Evolutionary conservation across 2,797 vertebrate species (phyloP).

Genomic region (Semotilus atromaculatus): DNA sequence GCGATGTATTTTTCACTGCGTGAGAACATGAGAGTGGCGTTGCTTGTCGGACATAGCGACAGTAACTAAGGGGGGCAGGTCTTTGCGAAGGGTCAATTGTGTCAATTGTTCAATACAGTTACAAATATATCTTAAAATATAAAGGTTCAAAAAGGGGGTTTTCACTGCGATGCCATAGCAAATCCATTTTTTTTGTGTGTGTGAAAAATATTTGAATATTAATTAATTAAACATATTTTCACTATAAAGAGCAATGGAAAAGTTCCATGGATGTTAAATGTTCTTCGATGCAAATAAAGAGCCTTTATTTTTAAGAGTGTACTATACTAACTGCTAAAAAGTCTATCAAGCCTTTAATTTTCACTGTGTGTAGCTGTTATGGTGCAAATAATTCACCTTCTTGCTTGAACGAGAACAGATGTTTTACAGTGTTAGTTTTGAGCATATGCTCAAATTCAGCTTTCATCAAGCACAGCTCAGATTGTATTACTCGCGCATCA

Average conservation of each 20-base stretch:
- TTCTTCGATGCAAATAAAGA: neutral
- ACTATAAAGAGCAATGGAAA: neutral
- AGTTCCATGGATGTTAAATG: neutral
- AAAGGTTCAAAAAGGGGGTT: too few species aligned
- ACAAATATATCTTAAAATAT: too few species aligned
- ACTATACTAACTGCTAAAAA: neutral
- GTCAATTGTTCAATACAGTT: neutral
- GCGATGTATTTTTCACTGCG: too few species aligned
- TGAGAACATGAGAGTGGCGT: too few species aligned
- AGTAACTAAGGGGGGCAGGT: too few species aligned
- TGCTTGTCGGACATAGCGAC: too few species aligned
- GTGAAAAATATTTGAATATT: too few species aligned
- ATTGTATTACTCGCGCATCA: neutral
- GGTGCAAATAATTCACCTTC: neutral
- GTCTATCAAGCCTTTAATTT: neutral
- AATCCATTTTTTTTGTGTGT: too few species aligned
- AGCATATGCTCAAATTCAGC: conserved; percentile 8
- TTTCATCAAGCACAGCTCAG: neutral
- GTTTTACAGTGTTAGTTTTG: neutral
- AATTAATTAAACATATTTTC: too few species aligned
- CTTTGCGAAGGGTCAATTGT: too few species aligned
- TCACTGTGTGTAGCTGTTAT: neutral
- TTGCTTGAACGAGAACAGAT: conserved; percentile 16
- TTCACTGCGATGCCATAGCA: too few species aligned
- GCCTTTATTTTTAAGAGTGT: neutral